Base-by-base conservation (phyloP, 2,888 invertebrate genomes). In the Trichogramma evanescens region DNA sequence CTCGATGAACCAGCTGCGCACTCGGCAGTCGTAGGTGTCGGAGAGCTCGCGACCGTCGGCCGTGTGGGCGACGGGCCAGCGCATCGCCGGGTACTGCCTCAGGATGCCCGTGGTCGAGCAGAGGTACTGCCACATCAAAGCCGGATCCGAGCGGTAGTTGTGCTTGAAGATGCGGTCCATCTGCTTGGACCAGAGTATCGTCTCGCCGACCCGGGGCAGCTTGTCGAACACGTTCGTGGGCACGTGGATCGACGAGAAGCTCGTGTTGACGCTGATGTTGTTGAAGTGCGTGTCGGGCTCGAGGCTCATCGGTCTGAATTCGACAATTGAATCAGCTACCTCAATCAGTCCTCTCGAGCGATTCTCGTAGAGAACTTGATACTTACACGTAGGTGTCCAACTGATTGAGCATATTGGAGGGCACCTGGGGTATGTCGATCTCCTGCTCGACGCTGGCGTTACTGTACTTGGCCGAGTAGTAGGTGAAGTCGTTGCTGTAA, bases 71-170 rank as follows among this genome's bases (percentile, higher is more conserved):
- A 58, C 50, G 0, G 63, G 63, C 77, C 76, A 77, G 44, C 71
- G 70, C 74, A 77, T 76, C 9, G 76, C 87, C 56, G 99, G 99
- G 80, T 89, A 99, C 74, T 93, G 91, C 6, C 99, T 82, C 70
- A 99, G 83, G 71, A 98, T 89, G 9, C 99, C 99, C 4, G 90
- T 87, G 42, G 92, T 87, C 68, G 95, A 95, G 41, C 98, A 96
- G 77, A 98, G 99, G 79, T 96, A 97, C 79, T 99, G 99, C 95
- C 97, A 99, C 1, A 89, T 89, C 44, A 96, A 78, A 0, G 93
- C 91, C 1, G 95, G 94, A 81, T 96, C 94, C 0, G 88, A 85
- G 39, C 67, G 68, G 73, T 91, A 92, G 78, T 98, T 98, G 72
- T 88, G 85, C 57, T 80, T 81, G 77, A 97, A 98, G 6, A 89